These are phyloP conservation scores for Patiria pectinifera DNA, from an alignment of 53 echinoderm and acorn worm species.

Conservation along the genomic window DNA sequence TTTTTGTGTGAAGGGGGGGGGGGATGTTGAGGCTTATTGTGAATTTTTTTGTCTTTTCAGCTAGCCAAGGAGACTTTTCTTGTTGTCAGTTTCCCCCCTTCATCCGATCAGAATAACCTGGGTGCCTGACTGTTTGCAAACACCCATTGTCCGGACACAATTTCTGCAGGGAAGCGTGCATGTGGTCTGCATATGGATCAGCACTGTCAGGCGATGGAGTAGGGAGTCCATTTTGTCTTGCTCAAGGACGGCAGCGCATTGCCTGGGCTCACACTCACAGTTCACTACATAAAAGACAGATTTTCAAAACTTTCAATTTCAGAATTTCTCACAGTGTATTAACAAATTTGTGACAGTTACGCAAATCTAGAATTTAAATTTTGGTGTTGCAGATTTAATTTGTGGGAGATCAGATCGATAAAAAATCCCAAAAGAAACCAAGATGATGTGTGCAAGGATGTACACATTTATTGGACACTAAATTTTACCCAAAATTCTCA, in stretches of 20 bases:
- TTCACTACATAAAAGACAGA: neutral
- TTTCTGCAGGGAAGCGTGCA: neutral
- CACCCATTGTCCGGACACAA: conserved; percentile 29
- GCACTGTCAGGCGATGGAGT: neutral
- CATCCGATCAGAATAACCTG: conserved; percentile 30
- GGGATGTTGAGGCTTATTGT: neutral
- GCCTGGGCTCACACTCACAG: neutral
- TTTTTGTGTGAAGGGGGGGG: neutral
- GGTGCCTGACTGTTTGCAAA: conserved; percentile 39
- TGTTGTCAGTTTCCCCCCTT: conserved; percentile 30
- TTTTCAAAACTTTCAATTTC: no score
- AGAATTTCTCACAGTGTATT: no score
- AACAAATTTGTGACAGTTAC: no score
- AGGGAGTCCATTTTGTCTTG: conserved; percentile 14
- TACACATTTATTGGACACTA: no score
- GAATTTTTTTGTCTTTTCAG: conserved; percentile 20
- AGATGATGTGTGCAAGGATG: no score
- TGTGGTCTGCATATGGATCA: neutral
- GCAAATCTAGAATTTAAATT: no score
- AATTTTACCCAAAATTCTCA: no score
- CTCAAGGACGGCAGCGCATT: neutral
- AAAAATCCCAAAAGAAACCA: no score
- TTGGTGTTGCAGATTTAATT: no score
- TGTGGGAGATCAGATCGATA: no score
- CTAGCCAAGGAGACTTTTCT: neutral